These are phyloP conservation scores for Trididemnum miniatum DNA, from an alignment of 23 tunicate species.

Conservation along the genomic window DNA sequence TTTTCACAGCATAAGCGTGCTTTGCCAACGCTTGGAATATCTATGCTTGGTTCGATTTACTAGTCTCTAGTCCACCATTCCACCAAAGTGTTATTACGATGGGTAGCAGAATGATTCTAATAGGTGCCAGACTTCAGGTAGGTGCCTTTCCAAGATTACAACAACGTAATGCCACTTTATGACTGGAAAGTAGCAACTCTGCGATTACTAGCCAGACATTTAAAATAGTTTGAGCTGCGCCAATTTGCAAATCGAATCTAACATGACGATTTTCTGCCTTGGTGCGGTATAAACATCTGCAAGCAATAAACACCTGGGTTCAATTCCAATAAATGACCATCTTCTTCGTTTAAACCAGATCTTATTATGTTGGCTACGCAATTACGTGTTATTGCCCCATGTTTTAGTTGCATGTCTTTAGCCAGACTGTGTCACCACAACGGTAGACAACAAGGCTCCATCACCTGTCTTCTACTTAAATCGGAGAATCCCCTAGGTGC, in stretches of 20 bases:
- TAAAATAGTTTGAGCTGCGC: not conserved
- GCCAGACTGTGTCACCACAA: no score
- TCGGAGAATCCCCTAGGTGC: no score
- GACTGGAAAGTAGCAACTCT: not conserved
- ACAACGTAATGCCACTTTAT: not conserved
- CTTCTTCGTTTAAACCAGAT: no score
- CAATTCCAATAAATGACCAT: not conserved
- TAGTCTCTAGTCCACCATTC: not conserved
- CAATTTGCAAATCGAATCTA: not conserved
- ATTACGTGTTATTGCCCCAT: not conserved
- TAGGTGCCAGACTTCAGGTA: not conserved
- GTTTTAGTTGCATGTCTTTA: no score
- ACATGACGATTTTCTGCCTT: not conserved
- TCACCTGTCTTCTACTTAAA: no score
- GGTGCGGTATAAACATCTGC: not conserved
- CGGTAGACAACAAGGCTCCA: no score
- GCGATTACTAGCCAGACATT: not conserved
- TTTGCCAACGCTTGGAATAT: not conserved
- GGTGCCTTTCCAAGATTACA: not conserved
- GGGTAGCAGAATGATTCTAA: not conserved
- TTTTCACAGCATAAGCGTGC: not conserved
- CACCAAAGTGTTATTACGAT: not conserved
- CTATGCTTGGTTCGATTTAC: not conserved
- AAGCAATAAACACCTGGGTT: no score
- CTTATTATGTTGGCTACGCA: not conserved